Evolutionary conservation across 1,140 invertebrate species (phyloP), one percentile per base, ranked within the genome.

Genomic region (Chrysoperla carnea): DNA sequence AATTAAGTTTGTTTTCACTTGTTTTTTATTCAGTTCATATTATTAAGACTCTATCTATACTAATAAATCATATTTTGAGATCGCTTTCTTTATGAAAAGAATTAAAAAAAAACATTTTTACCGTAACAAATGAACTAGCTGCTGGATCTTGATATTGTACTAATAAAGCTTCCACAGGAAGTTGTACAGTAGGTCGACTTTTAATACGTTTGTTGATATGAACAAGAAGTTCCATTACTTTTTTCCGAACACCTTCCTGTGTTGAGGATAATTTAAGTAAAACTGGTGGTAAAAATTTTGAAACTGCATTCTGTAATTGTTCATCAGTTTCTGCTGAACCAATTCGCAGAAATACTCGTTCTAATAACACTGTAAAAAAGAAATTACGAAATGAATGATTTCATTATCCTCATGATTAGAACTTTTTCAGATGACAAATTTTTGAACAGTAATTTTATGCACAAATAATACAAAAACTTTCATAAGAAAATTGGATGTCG

Each of bases 201-300:
- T 90, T 91, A 13, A 93, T 66, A 44, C 89, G 66, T 56, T 86
- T 86, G 59, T 91, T 94, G 17, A 95, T 80, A 60, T 95, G 91
- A 41, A 90, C 79, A 14, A 94, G 60, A n/a, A 94, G 64, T 59
- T 94, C 89, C 78, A 94, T 87, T 55, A 76, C 83, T 73, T 87
- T 88, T 55, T 81, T 82, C 36, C 82, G 66, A 9, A 93, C 86
- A 50, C 75, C 75, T 63, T 91, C 87, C 61, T 89, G 73, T 12
- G 76, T 72, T 33, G 86, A 91, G 37, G 84, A 81, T 13, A 94
- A 64, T 63, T 92, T 93, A 1, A 92, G 63, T 41, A 94, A 69
- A 41, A 92, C 81, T n/a, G 89, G 87, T 28, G 85, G 74, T 37
- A 94, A 59, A 62, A 93, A 93, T 57, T 88, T 88, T 33, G 67